Evolutionary conservation across 2,888 invertebrate species (phyloP).

Genomic region (Drosophila cracens): DNA sequence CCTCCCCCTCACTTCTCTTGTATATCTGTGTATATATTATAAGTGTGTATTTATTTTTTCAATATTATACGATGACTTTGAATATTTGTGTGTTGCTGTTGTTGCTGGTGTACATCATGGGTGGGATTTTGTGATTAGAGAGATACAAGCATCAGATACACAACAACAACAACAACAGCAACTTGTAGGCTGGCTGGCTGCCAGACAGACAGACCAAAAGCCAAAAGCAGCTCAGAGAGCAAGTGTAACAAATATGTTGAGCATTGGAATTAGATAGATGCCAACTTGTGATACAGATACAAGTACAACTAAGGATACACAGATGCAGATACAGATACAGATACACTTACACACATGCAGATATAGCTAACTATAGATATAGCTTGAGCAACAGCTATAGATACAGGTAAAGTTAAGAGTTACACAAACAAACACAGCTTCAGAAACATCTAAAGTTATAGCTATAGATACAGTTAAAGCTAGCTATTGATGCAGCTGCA

Average conservation of each 20-base stretch:
- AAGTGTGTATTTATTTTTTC: slow-evolving; percentile 53
- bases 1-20: not conserved
- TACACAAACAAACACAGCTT: not conserved
- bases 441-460: not conserved
- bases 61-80: slow-evolving; percentile 80
- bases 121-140: slow-evolving; percentile 80
- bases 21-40: not conserved
- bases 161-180: slow-evolving; percentile 13
- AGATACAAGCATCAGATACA: slow-evolving; percentile 57
- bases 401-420: not conserved
- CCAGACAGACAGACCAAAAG: slow-evolving; percentile 11
- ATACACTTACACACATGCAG: not conserved
- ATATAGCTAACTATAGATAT: not conserved
- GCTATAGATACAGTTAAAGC: not conserved
- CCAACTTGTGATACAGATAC: slow-evolving; percentile 26
- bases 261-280: slow-evolving; percentile 27
- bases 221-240: slow-evolving; percentile 32
- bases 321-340: slow-evolving; percentile 12
- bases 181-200: slow-evolving; percentile 11
- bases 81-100: slow-evolving; percentile 59
- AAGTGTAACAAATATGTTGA: slow-evolving; percentile 74
- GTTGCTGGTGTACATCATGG: slow-evolving; percentile 64
- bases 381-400: slow-evolving; percentile 2
- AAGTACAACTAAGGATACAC: slow-evolving; percentile 7
- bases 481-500: not conserved